Conservation (phyloP, 2,888 invertebrate genomes). For the Busseola fusca region DNA sequence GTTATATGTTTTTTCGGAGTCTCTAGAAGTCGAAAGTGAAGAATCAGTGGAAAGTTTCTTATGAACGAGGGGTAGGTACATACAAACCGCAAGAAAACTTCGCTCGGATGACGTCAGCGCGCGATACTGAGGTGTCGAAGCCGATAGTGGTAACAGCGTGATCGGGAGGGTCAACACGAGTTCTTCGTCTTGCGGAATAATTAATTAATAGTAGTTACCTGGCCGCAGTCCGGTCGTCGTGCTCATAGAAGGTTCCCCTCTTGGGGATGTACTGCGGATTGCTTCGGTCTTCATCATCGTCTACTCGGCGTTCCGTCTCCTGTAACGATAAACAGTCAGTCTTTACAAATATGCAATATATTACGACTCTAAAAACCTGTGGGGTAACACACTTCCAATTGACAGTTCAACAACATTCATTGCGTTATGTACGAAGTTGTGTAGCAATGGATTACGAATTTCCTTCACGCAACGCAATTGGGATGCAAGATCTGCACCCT, state of each 20-base stretch:
- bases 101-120: background rate
- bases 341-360: background rate
- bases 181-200: background rate
- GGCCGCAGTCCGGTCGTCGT: conserved; percentile 96
- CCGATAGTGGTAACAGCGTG: background rate
- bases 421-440: background rate
- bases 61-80: background rate
- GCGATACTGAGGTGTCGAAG: background rate
- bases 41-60: background rate
- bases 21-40: background rate
- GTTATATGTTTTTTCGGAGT: too few relatives aligned
- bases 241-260: conserved; percentile 98
- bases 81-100: background rate
- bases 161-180: background rate
- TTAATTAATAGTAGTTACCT: conserved; percentile 79
- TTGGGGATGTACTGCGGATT: conserved; percentile 99
- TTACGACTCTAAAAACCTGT: background rate
- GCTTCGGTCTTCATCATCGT: conserved; percentile 97
- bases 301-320: conserved; percentile 93
- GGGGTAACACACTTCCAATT: background rate
- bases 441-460: background rate
- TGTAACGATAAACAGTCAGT: conserved; percentile 63
- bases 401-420: background rate
- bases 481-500: background rate
- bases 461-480: background rate